phyloP scores from a whole-genome alignment of 92 coral and sea anemone genomes.

The Parazoanthus swiftii region DNA sequence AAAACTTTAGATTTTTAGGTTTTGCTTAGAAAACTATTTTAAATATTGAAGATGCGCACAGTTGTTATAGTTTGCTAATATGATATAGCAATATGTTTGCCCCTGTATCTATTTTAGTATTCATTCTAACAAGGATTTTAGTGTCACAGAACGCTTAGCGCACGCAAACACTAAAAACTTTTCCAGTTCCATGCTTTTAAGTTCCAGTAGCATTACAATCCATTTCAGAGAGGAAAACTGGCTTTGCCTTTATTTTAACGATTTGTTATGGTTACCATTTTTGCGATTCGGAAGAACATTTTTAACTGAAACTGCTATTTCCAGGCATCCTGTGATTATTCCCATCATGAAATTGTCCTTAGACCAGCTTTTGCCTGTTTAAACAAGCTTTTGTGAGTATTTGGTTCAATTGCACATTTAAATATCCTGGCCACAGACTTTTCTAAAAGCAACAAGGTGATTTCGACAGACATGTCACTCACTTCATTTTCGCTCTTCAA shows the following conservation, averaged over 20 bases:
- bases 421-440: slow-evolving; percentile 19
- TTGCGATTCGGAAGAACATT: background rate
- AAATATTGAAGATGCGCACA: background rate
- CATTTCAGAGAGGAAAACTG: background rate
- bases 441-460: background rate
- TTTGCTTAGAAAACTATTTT: background rate
- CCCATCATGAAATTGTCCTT: background rate
- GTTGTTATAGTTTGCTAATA: background rate
- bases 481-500: background rate
- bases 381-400: background rate
- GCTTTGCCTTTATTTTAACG: background rate
- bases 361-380: slow-evolving; percentile 3
- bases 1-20: background rate
- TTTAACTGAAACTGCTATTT: background rate
- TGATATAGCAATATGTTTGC: background rate
- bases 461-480: background rate
- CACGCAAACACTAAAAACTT: background rate
- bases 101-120: background rate
- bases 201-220: background rate
- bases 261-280: background rate
- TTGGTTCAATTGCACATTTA: background rate
- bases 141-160: background rate
- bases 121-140: background rate
- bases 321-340: background rate
- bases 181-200: background rate